phyloP scores from a whole-genome alignment of 2,888 invertebrate species.

The Latrodectus hesperus region DNA sequence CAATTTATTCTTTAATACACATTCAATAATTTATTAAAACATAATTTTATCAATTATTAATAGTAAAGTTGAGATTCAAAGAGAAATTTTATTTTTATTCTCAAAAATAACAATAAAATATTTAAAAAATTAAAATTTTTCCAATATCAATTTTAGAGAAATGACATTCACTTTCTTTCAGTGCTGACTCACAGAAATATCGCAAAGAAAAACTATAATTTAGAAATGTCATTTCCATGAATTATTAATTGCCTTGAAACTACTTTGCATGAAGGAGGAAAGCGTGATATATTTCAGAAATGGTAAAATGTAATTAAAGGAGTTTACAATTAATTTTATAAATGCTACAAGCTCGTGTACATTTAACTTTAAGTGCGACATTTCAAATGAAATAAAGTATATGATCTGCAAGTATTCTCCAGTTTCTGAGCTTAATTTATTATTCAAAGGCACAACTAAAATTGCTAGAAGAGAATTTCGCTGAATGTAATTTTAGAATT shows the following conservation, averaged over 20 bases:
- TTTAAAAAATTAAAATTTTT: no score
- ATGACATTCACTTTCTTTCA: no score
- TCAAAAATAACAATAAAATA: no score
- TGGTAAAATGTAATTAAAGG: conserved; percentile 56
- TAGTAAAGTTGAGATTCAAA: no score
- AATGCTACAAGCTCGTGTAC: conserved; percentile 7
- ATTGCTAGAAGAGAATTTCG: not conserved
- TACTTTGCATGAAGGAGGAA: conserved; percentile 8
- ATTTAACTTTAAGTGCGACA: conserved; percentile 2
- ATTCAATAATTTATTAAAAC: no score
- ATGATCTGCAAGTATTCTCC: not conserved
- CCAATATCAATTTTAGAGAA: no score
- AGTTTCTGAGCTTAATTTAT: not conserved
- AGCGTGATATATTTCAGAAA: conserved; percentile 15
- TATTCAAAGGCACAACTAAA: not conserved
- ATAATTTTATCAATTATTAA: no score
- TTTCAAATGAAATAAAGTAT: not conserved
- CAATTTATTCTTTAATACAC: no score
- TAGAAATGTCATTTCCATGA: conserved; percentile 45
- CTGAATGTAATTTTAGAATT: not conserved
- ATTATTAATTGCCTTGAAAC: conserved; percentile 36
- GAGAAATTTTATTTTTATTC: no score
- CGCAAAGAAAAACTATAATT: conserved; percentile 21
- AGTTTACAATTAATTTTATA: conserved; percentile 40
- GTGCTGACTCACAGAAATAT: not conserved